Evolutionary conservation across 1,140 invertebrate genomes (phyloP).

Genomic region (Tyrophagus putrescentiae): DNA sequence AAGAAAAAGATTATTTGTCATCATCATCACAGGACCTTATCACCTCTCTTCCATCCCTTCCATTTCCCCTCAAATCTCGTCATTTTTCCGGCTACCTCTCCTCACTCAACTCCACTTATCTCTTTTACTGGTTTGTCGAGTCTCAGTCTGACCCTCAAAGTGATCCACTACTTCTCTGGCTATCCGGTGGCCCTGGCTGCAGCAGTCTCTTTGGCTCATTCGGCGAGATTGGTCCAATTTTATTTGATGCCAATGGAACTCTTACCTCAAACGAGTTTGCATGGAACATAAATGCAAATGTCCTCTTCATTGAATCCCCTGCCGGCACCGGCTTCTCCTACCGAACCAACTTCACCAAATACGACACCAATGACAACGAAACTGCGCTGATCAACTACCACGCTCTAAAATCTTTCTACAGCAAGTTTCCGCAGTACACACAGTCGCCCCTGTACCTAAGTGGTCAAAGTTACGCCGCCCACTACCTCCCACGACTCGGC

Average conservation of each 20-base stretch:
- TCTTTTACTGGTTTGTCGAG: conserved; percentile 39
- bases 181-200: conserved; percentile 44
- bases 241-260: conserved; percentile 32
- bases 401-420: conserved; percentile 39
- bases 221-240: conserved; percentile 41
- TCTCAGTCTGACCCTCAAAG: conserved; percentile 34
- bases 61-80: conserved; percentile 23
- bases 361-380: conserved; percentile 38
- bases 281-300: conserved; percentile 54
- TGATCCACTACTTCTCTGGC: conserved; percentile 41
- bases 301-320: conserved; percentile 45
- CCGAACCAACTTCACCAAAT: conserved; percentile 35
- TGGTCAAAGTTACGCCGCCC: conserved; percentile 38
- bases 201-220: conserved; percentile 38
- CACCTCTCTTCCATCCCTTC: conserved; percentile 30
- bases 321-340: conserved; percentile 44
- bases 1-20: too few relatives aligned
- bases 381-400: conserved; percentile 34
- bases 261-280: conserved; percentile 36
- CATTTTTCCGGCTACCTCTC: conserved; percentile 31
- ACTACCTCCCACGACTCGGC: conserved; percentile 39
- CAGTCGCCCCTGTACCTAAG: conserved; percentile 35
- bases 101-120: conserved; percentile 24
- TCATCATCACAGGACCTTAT: too few relatives aligned
- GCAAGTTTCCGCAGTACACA: conserved; percentile 38